phyloP scores from a whole-genome alignment of 2,113 vertebrate genomes.

The Zosterops pallidus region DNA sequence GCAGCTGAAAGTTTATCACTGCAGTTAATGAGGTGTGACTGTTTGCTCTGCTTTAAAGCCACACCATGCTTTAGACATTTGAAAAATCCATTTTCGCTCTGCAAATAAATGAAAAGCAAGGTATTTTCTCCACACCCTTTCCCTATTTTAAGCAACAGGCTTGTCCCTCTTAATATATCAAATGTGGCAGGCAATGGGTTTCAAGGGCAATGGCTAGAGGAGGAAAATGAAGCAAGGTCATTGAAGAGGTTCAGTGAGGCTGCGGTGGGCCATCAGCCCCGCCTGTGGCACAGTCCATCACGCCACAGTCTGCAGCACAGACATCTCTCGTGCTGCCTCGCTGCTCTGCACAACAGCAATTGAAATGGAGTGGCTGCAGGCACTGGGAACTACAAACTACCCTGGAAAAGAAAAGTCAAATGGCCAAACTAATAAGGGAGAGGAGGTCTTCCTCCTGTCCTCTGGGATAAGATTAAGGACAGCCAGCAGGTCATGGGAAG shows the following conservation, averaged over 20 bases:
- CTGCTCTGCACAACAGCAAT: neutral
- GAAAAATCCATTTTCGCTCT: conserved; percentile 21
- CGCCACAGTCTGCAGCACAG: rapidly evolving
- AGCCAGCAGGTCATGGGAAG: neutral
- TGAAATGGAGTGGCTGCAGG: neutral
- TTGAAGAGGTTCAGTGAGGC: neutral
- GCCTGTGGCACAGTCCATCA: neutral
- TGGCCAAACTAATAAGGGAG: neutral
- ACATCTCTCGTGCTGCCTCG: neutral
- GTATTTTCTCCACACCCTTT: neutral
- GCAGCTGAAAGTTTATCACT: neutral
- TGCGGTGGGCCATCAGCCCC: neutral
- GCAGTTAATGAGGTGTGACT: conserved; percentile 27
- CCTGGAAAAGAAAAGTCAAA: neutral
- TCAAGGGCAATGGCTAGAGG: neutral
- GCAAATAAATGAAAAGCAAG: neutral
- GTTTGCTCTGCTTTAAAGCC: conserved; percentile 13
- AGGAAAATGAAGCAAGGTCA: neutral
- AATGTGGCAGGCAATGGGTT: neutral
- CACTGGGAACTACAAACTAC: neutral
- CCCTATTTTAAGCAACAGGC: neutral
- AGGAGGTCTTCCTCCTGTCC: neutral
- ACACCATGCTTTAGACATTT: neutral
- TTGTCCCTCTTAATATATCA: neutral
- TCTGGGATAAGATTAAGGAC: neutral